These are phyloP conservation scores for Tretioscincus oriximinensis DNA, from an alignment of 2,113 vertebrate genomes.

Conservation along the genomic window DNA sequence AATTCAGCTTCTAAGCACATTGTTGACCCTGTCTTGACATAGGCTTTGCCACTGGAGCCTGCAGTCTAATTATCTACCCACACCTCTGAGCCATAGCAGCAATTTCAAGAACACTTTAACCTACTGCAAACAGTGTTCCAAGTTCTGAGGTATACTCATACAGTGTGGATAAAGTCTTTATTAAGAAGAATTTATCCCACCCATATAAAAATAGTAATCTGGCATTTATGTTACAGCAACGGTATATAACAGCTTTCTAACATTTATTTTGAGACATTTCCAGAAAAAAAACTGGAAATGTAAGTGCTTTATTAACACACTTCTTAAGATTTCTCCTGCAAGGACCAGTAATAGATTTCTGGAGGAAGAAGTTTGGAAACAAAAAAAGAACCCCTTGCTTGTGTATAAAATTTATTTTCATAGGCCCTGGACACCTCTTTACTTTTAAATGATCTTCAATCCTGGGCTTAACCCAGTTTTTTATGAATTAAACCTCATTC, in stretches of 20 bases:
- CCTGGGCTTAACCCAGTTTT: too few species aligned
- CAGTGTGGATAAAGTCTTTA: not conserved
- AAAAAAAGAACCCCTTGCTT: slow-evolving; percentile 33
- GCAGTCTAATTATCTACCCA: too few species aligned
- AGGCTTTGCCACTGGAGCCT: too few species aligned
- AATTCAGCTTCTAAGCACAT: too few species aligned
- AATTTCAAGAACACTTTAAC: not conserved
- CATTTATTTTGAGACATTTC: slow-evolving; percentile 29
- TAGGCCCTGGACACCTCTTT: too few species aligned
- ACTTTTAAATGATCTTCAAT: too few species aligned
- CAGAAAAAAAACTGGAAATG: slow-evolving; percentile 21
- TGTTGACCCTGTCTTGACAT: too few species aligned
- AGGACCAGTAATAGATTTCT: slow-evolving; percentile 12
- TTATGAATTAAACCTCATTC: too few species aligned
- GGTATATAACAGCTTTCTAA: slow-evolving; percentile 18
- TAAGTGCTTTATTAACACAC: slow-evolving; percentile 30
- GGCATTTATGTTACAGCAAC: not conserved
- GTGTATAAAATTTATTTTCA: too few species aligned
- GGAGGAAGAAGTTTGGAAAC: slow-evolving; percentile 25
- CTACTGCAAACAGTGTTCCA: too few species aligned
- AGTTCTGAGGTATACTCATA: too few species aligned
- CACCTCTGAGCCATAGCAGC: not conserved
- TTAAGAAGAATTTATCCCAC: not conserved
- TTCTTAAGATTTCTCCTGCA: slow-evolving; percentile 25
- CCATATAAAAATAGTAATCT: not conserved